These are phyloP conservation scores for Pristionchus mayeri DNA, from an alignment of 2,888 invertebrate species.

Conservation along the genomic window DNA sequence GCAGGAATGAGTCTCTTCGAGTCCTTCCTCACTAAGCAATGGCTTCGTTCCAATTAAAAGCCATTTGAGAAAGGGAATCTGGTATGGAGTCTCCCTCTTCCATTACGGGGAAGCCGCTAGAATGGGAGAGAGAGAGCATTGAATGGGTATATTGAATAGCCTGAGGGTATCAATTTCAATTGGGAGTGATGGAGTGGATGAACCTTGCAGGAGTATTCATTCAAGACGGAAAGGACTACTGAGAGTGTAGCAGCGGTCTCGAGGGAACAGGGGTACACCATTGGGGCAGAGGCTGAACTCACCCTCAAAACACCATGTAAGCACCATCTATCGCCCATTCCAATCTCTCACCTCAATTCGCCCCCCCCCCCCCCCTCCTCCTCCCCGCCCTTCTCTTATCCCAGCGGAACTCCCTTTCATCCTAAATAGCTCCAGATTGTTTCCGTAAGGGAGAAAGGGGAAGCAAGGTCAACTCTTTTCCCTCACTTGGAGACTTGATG, in stretches of 20 bases:
- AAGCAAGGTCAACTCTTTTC: constrained; percentile 18
- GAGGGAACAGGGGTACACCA: constrained; percentile 76
- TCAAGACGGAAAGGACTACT: constrained; percentile 76
- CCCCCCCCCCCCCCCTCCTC: neutral
- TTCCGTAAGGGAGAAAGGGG: constrained; percentile 42
- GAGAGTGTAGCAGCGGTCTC: constrained; percentile 73
- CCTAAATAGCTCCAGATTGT: constrained; percentile 40
- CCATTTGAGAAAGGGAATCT: neutral
- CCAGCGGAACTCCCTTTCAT: neutral
- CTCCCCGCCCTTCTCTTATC: neutral
- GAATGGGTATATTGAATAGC: neutral
- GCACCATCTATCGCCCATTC: constrained; percentile 37
- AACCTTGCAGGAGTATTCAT: constrained; percentile 74
- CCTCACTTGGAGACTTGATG: neutral
- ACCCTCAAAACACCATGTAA: constrained; percentile 78
- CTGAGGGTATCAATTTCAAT: neutral
- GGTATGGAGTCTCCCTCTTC: neutral
- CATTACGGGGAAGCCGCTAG: neutral
- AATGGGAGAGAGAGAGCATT: neutral
- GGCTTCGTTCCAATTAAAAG: neutral
- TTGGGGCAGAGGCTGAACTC: constrained; percentile 78
- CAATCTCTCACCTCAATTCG: neutral
- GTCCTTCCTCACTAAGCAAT: neutral
- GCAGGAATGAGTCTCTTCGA: neutral
- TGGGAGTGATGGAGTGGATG: neutral